Base-by-base conservation (phyloP, 1,140 invertebrate genomes). In the Physella acuta region DNA sequence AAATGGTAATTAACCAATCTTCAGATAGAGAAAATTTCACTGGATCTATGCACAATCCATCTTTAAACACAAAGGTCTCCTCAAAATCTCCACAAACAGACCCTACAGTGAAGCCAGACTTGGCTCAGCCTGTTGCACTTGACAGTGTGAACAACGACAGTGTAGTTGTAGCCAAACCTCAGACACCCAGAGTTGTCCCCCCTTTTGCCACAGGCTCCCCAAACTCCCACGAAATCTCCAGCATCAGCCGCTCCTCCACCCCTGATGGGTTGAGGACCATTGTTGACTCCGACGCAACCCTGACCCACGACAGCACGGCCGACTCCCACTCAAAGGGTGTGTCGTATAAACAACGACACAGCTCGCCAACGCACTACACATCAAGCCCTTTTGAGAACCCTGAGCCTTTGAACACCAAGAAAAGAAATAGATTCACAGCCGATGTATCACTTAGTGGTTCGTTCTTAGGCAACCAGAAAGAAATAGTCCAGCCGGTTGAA, bases 231-330 rank as follows among this genome's bases (percentile, higher is more conserved):
- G 74, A 75, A 20, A 68, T 75, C 34, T 75, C 74, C 31, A 75
- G 74, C 52, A 75, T 75, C n/a, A 75, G 74, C n/a, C 60, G 67
- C 28, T 59, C 68, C 24, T 75, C 74, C 2, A 61, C 71, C 28
- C 71, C 74, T 31, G 74, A 75, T 59, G 71, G 74, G 16, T 70
- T 75, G n/a, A 56, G 71, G 4, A 70, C 60, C 1, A 71, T 70
- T 20, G 55, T 75, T 17, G 74, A 75, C 26, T 65, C 63, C 26
- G 74, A 71, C 28, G 64, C 44, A 16, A 71, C 73, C 3, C 31
- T 74, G 0, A 24, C 30, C 20, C 69, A 52, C 2, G 51, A 53
- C 17, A 49, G 67, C n/a, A 37, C 31, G 33, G 1, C 4, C 20
- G 49, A 59, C 49, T 51, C 51, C 20, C 60, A 44, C 28, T 34